phyloP scores from a whole-genome alignment of 2,113 vertebrate genomes.

The Cercocebus atys region DNA sequence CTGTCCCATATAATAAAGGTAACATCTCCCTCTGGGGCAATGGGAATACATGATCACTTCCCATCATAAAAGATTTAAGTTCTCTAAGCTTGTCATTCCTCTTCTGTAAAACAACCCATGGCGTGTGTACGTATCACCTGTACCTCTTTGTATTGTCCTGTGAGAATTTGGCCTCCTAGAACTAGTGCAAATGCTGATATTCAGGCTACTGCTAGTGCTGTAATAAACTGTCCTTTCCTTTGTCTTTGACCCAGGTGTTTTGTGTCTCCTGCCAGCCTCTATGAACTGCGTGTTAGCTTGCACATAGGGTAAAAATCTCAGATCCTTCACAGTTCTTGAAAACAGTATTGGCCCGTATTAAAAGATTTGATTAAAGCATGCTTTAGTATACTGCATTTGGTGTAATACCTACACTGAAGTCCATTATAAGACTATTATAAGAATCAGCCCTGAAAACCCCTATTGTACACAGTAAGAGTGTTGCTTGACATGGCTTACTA shows the following conservation, averaged over 20 bases:
- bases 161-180: not conserved
- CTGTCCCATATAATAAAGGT: not conserved
- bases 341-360: not conserved
- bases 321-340: not conserved
- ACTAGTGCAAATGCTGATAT: not conserved
- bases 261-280: not conserved
- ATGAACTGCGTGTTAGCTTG: not conserved
- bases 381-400: not conserved
- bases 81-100: not conserved
- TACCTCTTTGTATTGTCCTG: not conserved
- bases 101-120: not conserved
- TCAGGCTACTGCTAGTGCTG: not conserved
- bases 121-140: not conserved
- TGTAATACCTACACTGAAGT: not conserved
- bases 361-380: constrained; percentile 13
- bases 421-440: not conserved
- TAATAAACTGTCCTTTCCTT: not conserved
- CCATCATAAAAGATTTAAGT: not conserved
- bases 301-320: not conserved
- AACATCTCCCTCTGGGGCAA: not conserved
- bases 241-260: not conserved
- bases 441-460: not conserved
- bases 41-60: not conserved
- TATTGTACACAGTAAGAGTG: not conserved
- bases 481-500: not conserved